Percentiles rank a stretch among this genome's conserved stretches.
These are phyloP conservation scores for Melanerpes formicivorus DNA, from an alignment of 2,113 vertebrate species.

Conservation along the genomic window DNA sequence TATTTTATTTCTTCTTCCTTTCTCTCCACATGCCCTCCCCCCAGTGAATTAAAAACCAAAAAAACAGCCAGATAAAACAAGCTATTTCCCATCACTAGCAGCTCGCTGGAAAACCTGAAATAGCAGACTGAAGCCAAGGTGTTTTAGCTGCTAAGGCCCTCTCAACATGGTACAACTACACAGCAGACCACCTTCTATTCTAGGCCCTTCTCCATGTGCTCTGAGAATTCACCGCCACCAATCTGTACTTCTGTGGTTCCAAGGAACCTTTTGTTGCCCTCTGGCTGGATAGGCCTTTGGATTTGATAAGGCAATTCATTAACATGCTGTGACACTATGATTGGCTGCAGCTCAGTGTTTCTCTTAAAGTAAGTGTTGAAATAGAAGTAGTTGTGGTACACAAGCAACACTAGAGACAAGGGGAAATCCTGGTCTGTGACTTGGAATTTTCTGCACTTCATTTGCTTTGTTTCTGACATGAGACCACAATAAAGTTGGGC, in stretches of 20 bases:
- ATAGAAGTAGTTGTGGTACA: neutral
- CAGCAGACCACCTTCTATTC: slow-evolving; percentile 59
- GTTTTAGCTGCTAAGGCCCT: slow-evolving; percentile 47
- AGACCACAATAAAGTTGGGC: slow-evolving; percentile 39
- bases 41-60: no score
- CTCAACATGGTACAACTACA: slow-evolving; percentile 39
- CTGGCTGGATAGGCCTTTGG: neutral
- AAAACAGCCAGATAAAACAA: neutral
- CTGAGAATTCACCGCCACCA: neutral
- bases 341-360: neutral
- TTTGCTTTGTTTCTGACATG: slow-evolving; percentile 60
- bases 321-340: neutral
- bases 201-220: neutral
- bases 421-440: slow-evolving; percentile 7
- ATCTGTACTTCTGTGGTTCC: neutral
- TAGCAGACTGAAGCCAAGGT: neutral
- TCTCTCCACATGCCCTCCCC: no score
- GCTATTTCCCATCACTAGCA: slow-evolving; percentile 46
- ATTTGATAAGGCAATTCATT: slow-evolving; percentile 34
- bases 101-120: slow-evolving; percentile 43
- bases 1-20: neutral
- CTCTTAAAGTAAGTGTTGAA: neutral
- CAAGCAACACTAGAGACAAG: neutral
- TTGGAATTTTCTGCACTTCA: slow-evolving; percentile 47
- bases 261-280: slow-evolving; percentile 28